A percentile compares a stretch with the other conserved stretches of the same genome.
Conservation (phyloP, 2,888 invertebrate genomes). For the Macropis europaea region DNA sequence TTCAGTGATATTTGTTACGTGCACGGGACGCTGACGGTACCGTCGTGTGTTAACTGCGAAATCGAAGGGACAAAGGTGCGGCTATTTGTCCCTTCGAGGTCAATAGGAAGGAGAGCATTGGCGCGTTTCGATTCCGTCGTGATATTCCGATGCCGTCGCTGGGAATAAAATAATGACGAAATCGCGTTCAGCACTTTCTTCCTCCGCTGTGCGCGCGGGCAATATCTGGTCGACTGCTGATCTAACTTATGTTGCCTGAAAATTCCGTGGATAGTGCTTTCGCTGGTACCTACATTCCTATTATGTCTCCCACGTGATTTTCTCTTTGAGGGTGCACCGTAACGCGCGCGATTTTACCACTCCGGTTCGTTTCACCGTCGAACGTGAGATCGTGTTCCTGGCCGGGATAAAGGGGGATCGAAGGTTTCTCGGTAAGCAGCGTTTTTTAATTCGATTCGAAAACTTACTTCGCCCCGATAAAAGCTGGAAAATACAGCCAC, state of each 20-base stretch:
- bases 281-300: constrained; percentile 57
- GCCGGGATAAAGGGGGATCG: constrained; percentile 6
- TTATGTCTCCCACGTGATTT: constrained; percentile 55
- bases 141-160: constrained; percentile 37
- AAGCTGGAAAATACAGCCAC: neutral
- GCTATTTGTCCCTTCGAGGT: constrained; percentile 32
- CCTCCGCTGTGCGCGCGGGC: constrained; percentile 10
- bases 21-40: no score
- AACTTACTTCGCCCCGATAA: neutral
- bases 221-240: constrained; percentile 35
- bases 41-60: no score
- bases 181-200: constrained; percentile 40
- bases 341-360: constrained; percentile 26
- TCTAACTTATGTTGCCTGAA: constrained; percentile 56
- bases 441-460: constrained; percentile 23
- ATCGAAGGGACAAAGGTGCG: constrained; percentile 14
- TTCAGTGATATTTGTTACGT: no score
- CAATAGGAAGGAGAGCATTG: constrained; percentile 28
- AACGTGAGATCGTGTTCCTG: constrained; percentile 19
- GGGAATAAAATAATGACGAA: constrained; percentile 56
- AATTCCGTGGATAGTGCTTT: constrained; percentile 63
- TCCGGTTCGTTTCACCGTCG: constrained; percentile 20
- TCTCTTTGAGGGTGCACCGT: constrained; percentile 32
- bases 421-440: neutral
- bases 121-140: constrained; percentile 22